Base-by-base conservation (phyloP, 1,140 invertebrate genomes). In the Orius laevigatus region DNA sequence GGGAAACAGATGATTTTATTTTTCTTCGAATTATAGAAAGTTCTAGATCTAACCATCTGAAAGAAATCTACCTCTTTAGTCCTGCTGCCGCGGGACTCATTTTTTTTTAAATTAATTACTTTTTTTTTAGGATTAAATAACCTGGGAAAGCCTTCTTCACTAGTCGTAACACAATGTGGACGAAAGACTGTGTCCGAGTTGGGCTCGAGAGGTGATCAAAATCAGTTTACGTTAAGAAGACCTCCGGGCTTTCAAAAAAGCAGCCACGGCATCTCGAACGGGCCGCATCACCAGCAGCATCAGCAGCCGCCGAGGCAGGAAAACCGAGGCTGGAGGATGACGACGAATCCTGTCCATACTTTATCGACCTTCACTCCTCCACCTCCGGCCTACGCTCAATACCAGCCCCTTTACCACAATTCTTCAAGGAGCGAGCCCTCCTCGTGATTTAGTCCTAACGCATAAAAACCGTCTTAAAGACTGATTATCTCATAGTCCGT, bases 131-230 rank as follows among this genome's bases (percentile, higher is more conserved):
- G 8, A 33, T 32, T 38, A n/a, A 40, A 44, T 14, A 53, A 51
- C 40, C 33, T 51, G 8, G 55, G 57, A 8, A 53, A 55, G 16
- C 56, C 55, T 3, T 56, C 56, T 0, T 56, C 57, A 3, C 42
- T 58, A 15, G 49, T 60, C 5, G 43, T 55, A 8, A 53, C 53
- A 2, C 49, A 50, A 11, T 54, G 52, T 36, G 57, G 58, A 2
- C 52, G 58, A 11, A 58, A 55, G 40, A 55, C 58, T 3, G 44
- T 60, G 36, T 57, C 52, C 5, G 57, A 60, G 41, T 36, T 58
- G 14, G 53, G 55, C 6, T 45, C 43, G 11, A 41, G 49, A 15
- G 34, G 38, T 19, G 55, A 56, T 18, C 36, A 36, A 19, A 39
- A 46, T 25, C 46, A 52, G 15, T 39, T 48, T 25, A 48, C 18